Percentiles rank a stretch among this genome's conserved stretches.
Conservation (phyloP, 2,113 vertebrate species). For the Tachycineta bicolor region DNA sequence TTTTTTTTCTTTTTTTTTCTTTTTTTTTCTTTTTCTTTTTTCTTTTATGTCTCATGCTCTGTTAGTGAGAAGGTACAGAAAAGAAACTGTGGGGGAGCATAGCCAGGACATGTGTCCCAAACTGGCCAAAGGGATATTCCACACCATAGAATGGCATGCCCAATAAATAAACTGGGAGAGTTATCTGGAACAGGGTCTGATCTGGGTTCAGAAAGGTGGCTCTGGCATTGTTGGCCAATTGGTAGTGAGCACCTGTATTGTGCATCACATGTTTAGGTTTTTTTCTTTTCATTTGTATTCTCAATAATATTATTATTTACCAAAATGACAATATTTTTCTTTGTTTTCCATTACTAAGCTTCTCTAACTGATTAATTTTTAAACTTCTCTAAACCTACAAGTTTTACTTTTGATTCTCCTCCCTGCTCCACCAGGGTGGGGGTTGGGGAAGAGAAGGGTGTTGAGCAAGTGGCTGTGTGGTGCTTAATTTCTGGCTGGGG, state of each 20-base stretch:
- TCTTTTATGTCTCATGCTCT: background rate
- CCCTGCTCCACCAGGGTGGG: background rate
- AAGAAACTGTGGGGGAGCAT: background rate
- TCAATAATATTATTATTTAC: background rate
- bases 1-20: too few relatives aligned
- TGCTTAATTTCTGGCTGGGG: background rate
- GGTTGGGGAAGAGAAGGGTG: background rate
- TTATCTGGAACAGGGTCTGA: background rate
- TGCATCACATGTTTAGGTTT: background rate
- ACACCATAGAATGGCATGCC: background rate
- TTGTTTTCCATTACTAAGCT: background rate
- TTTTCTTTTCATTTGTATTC: background rate
- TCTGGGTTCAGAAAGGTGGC: background rate
- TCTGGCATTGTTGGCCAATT: background rate
- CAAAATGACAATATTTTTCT: background rate
- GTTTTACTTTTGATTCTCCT: background rate
- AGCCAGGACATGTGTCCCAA: background rate
- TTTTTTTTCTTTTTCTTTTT: too few relatives aligned
- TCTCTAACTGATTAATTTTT: background rate
- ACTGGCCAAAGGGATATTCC: background rate
- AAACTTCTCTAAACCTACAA: background rate
- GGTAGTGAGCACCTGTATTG: background rate
- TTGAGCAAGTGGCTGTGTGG: background rate
- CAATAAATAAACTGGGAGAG: background rate
- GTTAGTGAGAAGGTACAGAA: background rate